A percentile compares a stretch with the other conserved stretches of the same genome.
Evolutionary conservation across 1,140 invertebrate species (phyloP).

Genomic region (Acromyrmex heyeri): DNA sequence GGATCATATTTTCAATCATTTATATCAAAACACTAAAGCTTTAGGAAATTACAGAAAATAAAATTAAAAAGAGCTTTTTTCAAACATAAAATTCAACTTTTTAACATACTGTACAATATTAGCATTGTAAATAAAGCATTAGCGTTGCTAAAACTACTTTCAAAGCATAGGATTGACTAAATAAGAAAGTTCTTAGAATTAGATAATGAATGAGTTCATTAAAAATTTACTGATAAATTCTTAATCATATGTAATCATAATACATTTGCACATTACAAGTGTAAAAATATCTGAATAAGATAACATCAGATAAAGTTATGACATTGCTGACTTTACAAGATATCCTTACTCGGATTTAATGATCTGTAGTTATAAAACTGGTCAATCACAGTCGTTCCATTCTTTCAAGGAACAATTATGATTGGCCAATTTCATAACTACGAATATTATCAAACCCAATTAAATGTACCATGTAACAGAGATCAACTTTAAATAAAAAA

Average conservation of each 20-base stretch:
- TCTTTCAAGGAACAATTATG: too few species aligned
- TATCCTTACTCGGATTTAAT: too few species aligned
- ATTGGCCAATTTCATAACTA: too few species aligned
- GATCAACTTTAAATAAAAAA: constrained; percentile 21
- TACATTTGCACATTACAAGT: background rate
- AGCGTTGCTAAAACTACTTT: background rate
- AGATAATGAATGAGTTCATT: background rate
- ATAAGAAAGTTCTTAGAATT: background rate
- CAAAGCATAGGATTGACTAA: background rate
- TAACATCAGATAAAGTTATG: constrained; percentile 9
- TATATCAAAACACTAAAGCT: background rate
- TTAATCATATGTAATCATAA: background rate
- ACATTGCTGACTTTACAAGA: background rate
- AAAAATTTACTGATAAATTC: background rate
- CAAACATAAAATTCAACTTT: background rate
- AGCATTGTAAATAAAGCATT: constrained; percentile 5
- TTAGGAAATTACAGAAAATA: too few species aligned
- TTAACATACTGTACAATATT: background rate
- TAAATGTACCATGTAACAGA: too few species aligned
- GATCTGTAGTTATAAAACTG: too few species aligned
- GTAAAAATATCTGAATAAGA: background rate
- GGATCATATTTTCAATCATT: too few species aligned
- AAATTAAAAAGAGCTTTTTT: background rate
- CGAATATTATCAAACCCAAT: too few species aligned
- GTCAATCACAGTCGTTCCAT: too few species aligned